phyloP scores from a whole-genome alignment of 2,113 vertebrate genomes.

The Mormoops blainvillei region DNA sequence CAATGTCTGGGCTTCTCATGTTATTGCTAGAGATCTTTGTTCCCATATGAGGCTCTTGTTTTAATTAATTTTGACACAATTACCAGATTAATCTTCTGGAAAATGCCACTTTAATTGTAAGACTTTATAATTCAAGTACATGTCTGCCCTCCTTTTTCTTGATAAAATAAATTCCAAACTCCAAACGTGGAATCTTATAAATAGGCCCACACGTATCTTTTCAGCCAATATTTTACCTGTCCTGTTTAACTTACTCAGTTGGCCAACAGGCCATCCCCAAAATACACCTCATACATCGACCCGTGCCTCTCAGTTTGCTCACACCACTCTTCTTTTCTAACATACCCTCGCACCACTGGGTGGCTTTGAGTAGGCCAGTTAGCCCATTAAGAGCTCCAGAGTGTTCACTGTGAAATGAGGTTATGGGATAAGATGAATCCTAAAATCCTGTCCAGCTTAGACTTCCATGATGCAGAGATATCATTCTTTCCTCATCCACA shows the following conservation, averaged over 20 bases:
- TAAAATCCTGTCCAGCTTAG: background rate
- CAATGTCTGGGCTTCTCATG: background rate
- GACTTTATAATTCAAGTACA: background rate
- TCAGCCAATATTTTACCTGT: background rate
- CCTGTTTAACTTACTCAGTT: background rate
- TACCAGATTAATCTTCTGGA: background rate
- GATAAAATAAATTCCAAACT: background rate
- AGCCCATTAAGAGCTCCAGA: background rate
- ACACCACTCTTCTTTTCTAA: background rate
- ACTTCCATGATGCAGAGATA: background rate
- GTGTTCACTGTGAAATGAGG: background rate
- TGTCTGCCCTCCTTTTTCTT: background rate
- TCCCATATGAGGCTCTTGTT: background rate
- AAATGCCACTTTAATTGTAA: background rate
- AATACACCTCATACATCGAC: background rate
- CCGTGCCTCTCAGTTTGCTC: background rate
- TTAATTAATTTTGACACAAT: background rate
- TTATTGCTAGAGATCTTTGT: background rate
- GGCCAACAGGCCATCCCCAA: background rate
- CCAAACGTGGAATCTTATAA: background rate
- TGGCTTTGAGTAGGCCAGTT: background rate
- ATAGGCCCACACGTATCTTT: background rate
- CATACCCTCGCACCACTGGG: background rate
- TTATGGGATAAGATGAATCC: background rate
- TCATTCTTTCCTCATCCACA: background rate